Evolutionary conservation across 2,888 invertebrate species (phyloP), one percentile per base, ranked within the genome.

Genomic region (Tortrix viridana): DNA sequence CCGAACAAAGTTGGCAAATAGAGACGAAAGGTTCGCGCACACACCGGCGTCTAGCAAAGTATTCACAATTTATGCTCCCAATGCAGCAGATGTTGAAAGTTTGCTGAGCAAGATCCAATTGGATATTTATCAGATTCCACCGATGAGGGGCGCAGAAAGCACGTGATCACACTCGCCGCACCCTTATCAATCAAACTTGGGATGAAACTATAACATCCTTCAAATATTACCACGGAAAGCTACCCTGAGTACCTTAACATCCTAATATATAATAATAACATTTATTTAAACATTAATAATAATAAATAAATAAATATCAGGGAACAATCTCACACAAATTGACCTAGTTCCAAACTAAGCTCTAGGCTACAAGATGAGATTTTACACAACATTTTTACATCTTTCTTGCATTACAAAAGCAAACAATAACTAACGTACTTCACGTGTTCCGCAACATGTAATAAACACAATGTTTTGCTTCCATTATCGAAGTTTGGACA

Each of bases 101-200:
- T 76, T 72, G 77, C 71, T 68, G 76, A 78, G 72, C 75, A 74
- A 70, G 77, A 72, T 76, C 77, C 76, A 66, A 73, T 76, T 78
- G 72, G 78, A 82, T 78, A 73, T 78, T 75, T 79, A 74, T 72
- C 69, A 62, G 69, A 74, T 71, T 71, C 69, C 67, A 68, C 70
- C 66, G 73, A 70, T 72, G 70, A 71, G 69, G 68, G 67, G 69
- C 66, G 60, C 54, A 46, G 50, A 55, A 22, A 37, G 69, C 67
- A 68, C 72, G 77, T 76, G 77, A 75, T 75, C 62, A 57, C 48
- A 47, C 54, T 49, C 54, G 22, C 37, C 59, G 48, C 73, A 82
- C 82, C 84, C 83, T 79, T 84, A 83, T 85, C 85, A 85, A 85
- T 85, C 84, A 82, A 72, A 70, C 71, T 60, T 73, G 72, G 69